Evolutionary conservation across 2,113 vertebrate genomes (phyloP).

Genomic region (Protobothrops flavoviridis): DNA sequence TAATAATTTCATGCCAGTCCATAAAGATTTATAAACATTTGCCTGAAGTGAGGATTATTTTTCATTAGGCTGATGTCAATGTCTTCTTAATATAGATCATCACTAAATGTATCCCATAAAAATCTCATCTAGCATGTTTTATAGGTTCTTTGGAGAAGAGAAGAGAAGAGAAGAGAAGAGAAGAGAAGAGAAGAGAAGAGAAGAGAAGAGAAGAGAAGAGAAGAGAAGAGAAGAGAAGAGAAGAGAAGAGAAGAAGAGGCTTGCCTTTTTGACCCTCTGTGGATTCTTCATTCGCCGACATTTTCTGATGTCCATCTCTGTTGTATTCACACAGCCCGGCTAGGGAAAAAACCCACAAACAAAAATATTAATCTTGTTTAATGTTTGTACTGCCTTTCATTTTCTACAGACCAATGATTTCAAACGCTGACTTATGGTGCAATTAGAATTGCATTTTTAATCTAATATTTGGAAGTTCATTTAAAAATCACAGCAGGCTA

Average conservation of each 20-base stretch:
- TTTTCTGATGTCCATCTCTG: constrained; percentile 98
- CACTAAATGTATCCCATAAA: neutral
- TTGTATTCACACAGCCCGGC: constrained; percentile 97
- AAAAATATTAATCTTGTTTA: neutral
- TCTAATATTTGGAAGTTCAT: neutral
- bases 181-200: too few relatives aligned
- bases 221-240: too few relatives aligned
- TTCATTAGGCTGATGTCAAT: neutral
- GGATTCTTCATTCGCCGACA: constrained; percentile 93
- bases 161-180: too few relatives aligned
- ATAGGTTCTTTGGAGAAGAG: neutral
- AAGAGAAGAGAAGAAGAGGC: neutral
- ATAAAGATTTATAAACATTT: neutral
- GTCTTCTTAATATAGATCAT: neutral
- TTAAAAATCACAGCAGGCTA: neutral
- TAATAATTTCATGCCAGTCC: neutral
- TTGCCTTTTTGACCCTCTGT: constrained; percentile 94
- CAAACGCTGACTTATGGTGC: neutral
- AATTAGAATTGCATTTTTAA: neutral
- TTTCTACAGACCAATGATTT: constrained; percentile 10
- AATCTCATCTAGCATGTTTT: neutral
- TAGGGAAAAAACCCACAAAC: constrained; percentile 58
- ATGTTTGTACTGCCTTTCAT: neutral
- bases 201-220: too few relatives aligned
- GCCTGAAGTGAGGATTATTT: neutral